phyloP scores from a whole-genome alignment of 2,888 invertebrate species.

The Neelides folsomi region DNA sequence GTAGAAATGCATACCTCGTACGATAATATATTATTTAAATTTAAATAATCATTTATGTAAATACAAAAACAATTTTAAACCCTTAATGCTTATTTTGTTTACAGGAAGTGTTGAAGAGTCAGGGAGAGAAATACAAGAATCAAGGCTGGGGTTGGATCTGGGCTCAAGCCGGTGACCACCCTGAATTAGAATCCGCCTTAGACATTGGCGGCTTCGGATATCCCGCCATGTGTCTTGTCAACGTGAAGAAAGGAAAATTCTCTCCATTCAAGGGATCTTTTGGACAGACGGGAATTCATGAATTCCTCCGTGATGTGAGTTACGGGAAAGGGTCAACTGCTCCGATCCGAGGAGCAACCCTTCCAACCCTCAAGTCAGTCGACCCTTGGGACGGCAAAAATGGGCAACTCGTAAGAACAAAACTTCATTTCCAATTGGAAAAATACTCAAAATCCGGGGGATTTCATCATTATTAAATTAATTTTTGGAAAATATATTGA shows the following conservation, averaged over 20 bases:
- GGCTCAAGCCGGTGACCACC: slow-evolving; percentile 81
- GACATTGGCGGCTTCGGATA: slow-evolving; percentile 98
- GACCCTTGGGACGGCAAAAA: slow-evolving; percentile 93
- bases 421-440: no score
- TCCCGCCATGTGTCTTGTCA: slow-evolving; percentile 94
- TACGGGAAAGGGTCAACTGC: slow-evolving; percentile 86
- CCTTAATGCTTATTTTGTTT: background rate
- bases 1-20: slow-evolving; percentile 70
- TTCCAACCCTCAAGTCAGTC: slow-evolving; percentile 55
- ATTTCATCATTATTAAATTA: no score
- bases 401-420: slow-evolving; percentile 56
- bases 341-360: slow-evolving; percentile 64
- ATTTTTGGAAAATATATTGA: no score
- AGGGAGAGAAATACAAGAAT: slow-evolving; percentile 80
- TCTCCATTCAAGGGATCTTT: slow-evolving; percentile 85
- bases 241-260: slow-evolving; percentile 92
- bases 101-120: slow-evolving; percentile 47
- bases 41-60: no score
- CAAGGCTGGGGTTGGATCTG: slow-evolving; percentile 61
- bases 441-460: no score
- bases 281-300: slow-evolving; percentile 74
- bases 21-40: background rate
- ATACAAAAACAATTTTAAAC: no score
- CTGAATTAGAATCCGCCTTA: slow-evolving; percentile 67
- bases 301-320: slow-evolving; percentile 52